These are phyloP conservation scores for Penaeus indicus DNA, from an alignment of 1,140 invertebrate species.

Conservation along the genomic window DNA sequence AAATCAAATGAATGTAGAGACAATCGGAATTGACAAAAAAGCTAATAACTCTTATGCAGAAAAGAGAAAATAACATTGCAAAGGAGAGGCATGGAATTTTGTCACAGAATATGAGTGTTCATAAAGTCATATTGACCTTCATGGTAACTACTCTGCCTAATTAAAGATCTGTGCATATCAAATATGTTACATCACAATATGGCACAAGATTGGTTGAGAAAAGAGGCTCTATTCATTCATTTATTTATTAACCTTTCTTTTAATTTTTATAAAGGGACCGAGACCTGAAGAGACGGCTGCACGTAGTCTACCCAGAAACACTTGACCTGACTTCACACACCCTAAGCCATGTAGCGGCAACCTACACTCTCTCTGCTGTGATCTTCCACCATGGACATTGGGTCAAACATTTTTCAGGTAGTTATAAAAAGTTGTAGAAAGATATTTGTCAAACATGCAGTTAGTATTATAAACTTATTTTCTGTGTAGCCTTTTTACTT, in stretches of 20 bases:
- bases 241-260: not conserved
- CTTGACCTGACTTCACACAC: conserved; percentile 63
- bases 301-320: conserved; percentile 63
- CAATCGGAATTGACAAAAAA: no score
- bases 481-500: no score
- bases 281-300: conserved; percentile 63
- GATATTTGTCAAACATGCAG: not conserved
- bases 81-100: no score
- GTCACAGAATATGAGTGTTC: no score
- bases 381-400: conserved; percentile 65
- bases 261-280: conserved; percentile 44
- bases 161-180: no score
- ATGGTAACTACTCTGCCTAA: no score
- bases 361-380: conserved; percentile 59
- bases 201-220: not conserved
- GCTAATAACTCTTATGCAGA: no score
- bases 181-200: no score
- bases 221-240: not conserved
- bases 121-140: no score
- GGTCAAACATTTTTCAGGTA: conserved; percentile 66
- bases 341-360: conserved; percentile 51
- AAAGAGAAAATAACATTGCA: no score
- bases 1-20: no score
- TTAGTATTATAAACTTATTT: not conserved
- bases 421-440: not conserved